Evolutionary conservation across 2,113 vertebrate genomes (phyloP).

Genomic region (Pseudopodoces humilis): DNA sequence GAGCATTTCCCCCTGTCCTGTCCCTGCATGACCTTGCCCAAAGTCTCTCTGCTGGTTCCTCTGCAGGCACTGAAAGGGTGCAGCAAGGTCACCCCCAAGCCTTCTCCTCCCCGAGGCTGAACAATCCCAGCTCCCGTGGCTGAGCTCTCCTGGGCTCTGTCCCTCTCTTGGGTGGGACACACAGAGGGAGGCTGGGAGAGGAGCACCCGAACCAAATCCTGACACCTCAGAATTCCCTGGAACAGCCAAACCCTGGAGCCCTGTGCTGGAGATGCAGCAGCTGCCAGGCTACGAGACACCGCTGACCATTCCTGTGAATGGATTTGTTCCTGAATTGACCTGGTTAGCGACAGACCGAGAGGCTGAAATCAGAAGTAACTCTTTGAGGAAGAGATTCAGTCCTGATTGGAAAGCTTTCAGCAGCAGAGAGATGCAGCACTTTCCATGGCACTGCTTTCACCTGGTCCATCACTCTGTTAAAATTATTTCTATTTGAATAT

Average conservation of each 20-base stretch:
- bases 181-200: rapidly evolving
- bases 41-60: rapidly evolving
- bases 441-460: background rate
- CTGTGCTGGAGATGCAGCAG: rapidly evolving
- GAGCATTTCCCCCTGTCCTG: background rate
- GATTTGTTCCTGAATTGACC: background rate
- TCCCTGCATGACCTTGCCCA: rapidly evolving
- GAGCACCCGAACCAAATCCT: background rate
- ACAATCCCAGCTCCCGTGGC: rapidly evolving
- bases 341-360: background rate
- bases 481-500: constrained; percentile 51
- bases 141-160: background rate
- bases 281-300: background rate
- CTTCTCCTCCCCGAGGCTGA: background rate
- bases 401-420: background rate
- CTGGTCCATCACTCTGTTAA: background rate
- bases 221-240: rapidly evolving
- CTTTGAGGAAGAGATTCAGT: background rate
- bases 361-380: background rate
- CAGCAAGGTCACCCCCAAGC: rapidly evolving
- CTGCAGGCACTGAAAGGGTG: background rate
- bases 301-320: background rate
- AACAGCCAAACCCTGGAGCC: rapidly evolving
- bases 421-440: background rate
- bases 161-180: rapidly evolving